Evolutionary conservation across 2,888 invertebrate species (phyloP).

Genomic region (Brenthis ino): DNA sequence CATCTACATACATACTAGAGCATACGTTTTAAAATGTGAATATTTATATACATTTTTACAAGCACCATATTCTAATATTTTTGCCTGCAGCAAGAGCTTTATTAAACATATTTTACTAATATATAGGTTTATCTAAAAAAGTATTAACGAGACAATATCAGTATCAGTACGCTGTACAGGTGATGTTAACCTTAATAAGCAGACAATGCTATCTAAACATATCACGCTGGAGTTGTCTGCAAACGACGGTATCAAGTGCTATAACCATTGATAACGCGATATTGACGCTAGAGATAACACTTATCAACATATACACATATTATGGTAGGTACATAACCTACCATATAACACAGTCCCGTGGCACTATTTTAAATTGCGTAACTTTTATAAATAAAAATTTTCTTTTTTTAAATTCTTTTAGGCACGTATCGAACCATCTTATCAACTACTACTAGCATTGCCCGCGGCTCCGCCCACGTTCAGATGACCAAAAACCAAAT

Average conservation of each 20-base stretch:
- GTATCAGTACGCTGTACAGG: not conserved
- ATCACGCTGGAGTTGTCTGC: conserved; percentile 64
- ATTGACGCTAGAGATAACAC: conserved; percentile 45
- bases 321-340: not conserved
- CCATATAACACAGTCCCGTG: conserved; percentile 23
- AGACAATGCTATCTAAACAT: conserved; percentile 65
- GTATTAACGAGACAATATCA: not conserved
- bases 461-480: no score
- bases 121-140: not conserved
- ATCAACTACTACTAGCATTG: no score
- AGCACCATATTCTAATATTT: not conserved
- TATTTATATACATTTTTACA: conserved; percentile 8
- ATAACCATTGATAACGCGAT: conserved; percentile 57
- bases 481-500: no score
- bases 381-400: no score
- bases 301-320: conserved; percentile 22
- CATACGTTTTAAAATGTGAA: conserved; percentile 16
- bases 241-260: conserved; percentile 66
- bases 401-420: no score
- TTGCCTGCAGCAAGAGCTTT: not conserved
- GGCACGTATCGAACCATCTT: no score
- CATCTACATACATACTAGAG: conserved; percentile 22
- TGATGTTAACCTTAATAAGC: conserved; percentile 42
- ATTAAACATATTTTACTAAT: not conserved
- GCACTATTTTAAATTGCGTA: no score